These are phyloP conservation scores for Hydraecia micacea DNA, from an alignment of 2,888 invertebrate species.

Conservation along the genomic window DNA sequence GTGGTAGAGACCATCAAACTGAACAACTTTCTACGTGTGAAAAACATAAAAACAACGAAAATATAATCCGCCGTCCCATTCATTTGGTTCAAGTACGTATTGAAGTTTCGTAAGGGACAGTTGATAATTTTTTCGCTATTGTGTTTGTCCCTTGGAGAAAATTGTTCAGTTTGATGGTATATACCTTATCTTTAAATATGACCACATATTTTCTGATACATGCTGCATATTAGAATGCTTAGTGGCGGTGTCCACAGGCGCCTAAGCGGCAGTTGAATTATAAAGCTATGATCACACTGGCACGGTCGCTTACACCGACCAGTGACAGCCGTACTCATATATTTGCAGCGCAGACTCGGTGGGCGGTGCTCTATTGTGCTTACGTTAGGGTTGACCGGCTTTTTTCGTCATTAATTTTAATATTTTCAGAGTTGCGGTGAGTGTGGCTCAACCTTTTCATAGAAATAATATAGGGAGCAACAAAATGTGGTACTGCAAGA, in stretches of 20 bases:
- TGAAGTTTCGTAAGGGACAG: background rate
- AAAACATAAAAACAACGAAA: background rate
- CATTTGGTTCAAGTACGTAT: background rate
- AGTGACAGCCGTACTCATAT: conserved; percentile 76
- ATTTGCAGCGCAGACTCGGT: conserved; percentile 73
- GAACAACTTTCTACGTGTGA: background rate
- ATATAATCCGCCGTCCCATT: background rate
- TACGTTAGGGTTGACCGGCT: conserved; percentile 58
- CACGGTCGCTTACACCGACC: conserved; percentile 58
- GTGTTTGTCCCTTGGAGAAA: background rate
- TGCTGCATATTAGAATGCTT: background rate
- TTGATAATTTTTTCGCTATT: background rate
- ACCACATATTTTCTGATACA: background rate
- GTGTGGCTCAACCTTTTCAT: conserved; percentile 6
- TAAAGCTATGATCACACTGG: conserved; percentile 68
- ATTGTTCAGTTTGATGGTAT: background rate
- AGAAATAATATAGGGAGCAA: conserved; percentile 15
- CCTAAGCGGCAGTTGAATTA: conserved; percentile 48
- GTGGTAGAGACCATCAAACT: background rate
- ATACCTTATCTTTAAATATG: background rate
- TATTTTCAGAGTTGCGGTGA: conserved; percentile 37
- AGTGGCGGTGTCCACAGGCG: conserved; percentile 6
- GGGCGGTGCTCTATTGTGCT: conserved; percentile 81
- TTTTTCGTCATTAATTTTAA: conserved; percentile 42
- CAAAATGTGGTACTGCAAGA: conserved; percentile 13